Conservation (phyloP, 2,797 vertebrate genomes). For the Distichodus sexfasciatus region DNA sequence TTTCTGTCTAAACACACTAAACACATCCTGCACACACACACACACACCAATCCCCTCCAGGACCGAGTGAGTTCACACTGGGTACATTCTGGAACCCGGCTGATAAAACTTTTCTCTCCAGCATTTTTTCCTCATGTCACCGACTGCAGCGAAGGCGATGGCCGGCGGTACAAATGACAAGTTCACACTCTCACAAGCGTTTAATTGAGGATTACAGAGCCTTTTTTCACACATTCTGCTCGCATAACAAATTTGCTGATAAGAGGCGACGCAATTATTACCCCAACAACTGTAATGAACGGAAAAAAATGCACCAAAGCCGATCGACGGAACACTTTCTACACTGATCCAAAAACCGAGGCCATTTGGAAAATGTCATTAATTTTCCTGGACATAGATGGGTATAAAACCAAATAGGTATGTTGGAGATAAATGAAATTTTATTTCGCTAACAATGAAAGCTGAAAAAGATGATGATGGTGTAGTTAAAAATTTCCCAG, state of each 20-base stretch:
- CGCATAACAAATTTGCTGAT: slow-evolving; percentile 72
- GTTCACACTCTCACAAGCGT: slow-evolving; percentile 51
- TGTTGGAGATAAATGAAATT: too few species aligned
- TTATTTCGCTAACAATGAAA: too few species aligned
- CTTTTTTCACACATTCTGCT: slow-evolving; percentile 58
- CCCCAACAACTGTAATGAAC: slow-evolving; percentile 62
- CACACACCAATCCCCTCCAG: not conserved
- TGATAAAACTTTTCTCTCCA: slow-evolving; percentile 23
- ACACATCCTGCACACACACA: too few species aligned
- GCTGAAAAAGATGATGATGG: too few species aligned
- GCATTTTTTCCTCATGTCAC: not conserved
- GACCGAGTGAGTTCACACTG: not conserved
- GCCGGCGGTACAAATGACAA: slow-evolving; percentile 5
- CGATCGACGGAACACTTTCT: slow-evolving; percentile 7
- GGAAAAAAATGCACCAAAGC: not conserved
- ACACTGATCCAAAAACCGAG: slow-evolving; percentile 5
- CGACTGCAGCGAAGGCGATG: slow-evolving; percentile 28
- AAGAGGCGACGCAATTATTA: slow-evolving; percentile 71
- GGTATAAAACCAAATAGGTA: too few species aligned
- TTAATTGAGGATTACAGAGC: slow-evolving; percentile 64
- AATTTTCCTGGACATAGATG: too few species aligned
- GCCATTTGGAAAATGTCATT: too few species aligned
- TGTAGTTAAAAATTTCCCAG: too few species aligned
- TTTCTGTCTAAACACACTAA: too few species aligned
- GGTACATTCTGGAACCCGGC: slow-evolving; percentile 8